phyloP scores from a whole-genome alignment of 1,140 invertebrate species.

The Oncopeltus fasciatus region DNA sequence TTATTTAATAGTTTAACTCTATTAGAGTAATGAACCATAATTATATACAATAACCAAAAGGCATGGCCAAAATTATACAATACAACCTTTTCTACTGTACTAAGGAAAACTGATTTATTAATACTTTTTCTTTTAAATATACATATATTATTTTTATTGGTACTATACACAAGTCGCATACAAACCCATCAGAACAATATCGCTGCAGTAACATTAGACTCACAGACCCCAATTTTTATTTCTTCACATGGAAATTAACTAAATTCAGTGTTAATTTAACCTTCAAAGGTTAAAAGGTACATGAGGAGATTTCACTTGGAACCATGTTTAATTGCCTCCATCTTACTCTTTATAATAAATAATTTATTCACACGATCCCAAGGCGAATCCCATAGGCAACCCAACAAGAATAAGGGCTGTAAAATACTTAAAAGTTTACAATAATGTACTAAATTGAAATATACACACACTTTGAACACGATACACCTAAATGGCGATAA shows the following conservation, averaged over 20 bases:
- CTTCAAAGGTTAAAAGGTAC: slow-evolving; percentile 1
- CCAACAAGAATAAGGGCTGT: not conserved
- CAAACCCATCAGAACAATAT: not conserved
- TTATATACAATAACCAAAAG: slow-evolving; percentile 6
- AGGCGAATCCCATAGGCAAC: not conserved
- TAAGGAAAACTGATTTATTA: not conserved
- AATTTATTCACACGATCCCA: not conserved
- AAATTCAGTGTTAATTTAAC: not conserved
- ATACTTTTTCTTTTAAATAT: not conserved
- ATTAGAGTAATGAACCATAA: slow-evolving; percentile 2
- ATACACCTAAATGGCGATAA: slow-evolving; percentile 8
- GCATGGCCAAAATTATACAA: slow-evolving; percentile 1
- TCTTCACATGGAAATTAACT: not conserved
- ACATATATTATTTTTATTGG: not conserved
- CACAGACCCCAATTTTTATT: not conserved
- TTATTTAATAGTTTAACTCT: slow-evolving; percentile 8
- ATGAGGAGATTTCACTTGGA: not conserved
- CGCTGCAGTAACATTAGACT: not conserved
- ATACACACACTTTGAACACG: slow-evolving; percentile 11
- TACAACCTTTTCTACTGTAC: slow-evolving; percentile 6
- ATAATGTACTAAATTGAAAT: slow-evolving; percentile 1
- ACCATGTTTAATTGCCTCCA: not conserved
- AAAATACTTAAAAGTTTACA: not conserved
- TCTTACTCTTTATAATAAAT: not conserved
- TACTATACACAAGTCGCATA: not conserved